Base-by-base conservation (phyloP, 2,888 invertebrate genomes). In the Eilema depressum region DNA sequence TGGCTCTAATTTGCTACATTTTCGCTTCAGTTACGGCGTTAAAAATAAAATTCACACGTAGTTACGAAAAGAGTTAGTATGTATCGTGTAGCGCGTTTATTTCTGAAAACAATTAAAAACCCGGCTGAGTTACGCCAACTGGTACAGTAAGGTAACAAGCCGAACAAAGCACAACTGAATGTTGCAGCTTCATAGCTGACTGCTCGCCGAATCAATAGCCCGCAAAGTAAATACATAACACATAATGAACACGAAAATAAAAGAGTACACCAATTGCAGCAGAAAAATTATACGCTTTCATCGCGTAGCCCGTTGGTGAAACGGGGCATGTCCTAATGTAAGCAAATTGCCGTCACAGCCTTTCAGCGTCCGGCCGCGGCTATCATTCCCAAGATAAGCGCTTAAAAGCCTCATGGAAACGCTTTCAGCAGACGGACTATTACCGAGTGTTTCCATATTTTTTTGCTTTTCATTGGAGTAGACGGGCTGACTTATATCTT, bases 351-450 rank as follows among this genome's bases (percentile, higher is more conserved):
- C 93, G 92, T 93, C 93, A 89, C 91, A 90, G 92, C 93, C 92
- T 94, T 93, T 92, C 94, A 93, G 86, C 91, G 92, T 92, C 93
- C 93, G 93, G 93, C 88, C 90, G 88, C 89, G 92, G 92, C 94
- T 94, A 95, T 95, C 95, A 94, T 93, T 93, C 90, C 88, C 92
- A 93, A 94, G 95, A 95, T 95, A 94, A 95, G 94, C 95, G 94
- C 93, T 95, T 94, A 95, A 95, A 95, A 95, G 95, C 95, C 89
- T 91, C 90, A 90, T 87, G 91, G 89, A 93, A 94, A 89, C 91
- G 93, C 92, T 94, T 94, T 94, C 92, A 93, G 91, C 88, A 87
- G 88, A 87, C 88, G 85, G 88, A 90, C 91, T 93, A 91, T 92
- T 93, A 92, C 91, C 77, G 87, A 81, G 86, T 88, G 86, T 87